phyloP scores from a whole-genome alignment of 2,888 invertebrate species.

The Amiota minor region DNA sequence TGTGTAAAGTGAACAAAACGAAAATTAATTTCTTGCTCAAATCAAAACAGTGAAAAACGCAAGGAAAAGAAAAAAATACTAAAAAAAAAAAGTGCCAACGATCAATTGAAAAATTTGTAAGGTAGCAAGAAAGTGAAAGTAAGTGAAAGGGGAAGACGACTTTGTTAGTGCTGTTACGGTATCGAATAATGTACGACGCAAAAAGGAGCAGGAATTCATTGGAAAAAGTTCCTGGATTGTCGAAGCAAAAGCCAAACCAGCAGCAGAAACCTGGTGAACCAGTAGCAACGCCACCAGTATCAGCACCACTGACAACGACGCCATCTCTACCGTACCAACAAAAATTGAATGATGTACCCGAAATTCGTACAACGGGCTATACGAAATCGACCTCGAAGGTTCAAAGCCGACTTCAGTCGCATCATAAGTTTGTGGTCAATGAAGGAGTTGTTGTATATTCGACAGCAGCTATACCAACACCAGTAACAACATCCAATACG shows the following conservation, averaged over 20 bases:
- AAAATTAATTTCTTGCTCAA: constrained; percentile 34
- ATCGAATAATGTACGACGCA: constrained; percentile 69
- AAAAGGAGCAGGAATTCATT: constrained; percentile 66
- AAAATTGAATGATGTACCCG: not conserved
- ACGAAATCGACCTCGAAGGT: not conserved
- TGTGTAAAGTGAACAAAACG: no score
- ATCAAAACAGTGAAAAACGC: constrained; percentile 12
- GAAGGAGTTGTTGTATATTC: constrained; percentile 15
- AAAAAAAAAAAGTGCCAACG: constrained; percentile 7
- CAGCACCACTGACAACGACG: constrained; percentile 38
- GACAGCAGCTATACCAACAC: constrained; percentile 25
- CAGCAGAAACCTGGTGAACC: constrained; percentile 42
- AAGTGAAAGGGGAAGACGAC: not conserved
- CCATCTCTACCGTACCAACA: not conserved
- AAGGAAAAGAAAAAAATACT: not conserved
- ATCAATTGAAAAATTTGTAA: not conserved
- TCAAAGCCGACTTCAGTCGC: not conserved
- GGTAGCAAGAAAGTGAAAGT: not conserved
- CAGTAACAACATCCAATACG: constrained; percentile 16
- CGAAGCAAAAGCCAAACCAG: constrained; percentile 52
- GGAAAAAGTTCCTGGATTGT: constrained; percentile 63
- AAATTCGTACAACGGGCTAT: no score
- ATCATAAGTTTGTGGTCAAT: not conserved
- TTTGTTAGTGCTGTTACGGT: constrained; percentile 31
- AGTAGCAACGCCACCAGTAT: constrained; percentile 34